These are phyloP conservation scores for Synergus laeviventris DNA, from an alignment of 2,888 invertebrate genomes.

Conservation along the genomic window DNA sequence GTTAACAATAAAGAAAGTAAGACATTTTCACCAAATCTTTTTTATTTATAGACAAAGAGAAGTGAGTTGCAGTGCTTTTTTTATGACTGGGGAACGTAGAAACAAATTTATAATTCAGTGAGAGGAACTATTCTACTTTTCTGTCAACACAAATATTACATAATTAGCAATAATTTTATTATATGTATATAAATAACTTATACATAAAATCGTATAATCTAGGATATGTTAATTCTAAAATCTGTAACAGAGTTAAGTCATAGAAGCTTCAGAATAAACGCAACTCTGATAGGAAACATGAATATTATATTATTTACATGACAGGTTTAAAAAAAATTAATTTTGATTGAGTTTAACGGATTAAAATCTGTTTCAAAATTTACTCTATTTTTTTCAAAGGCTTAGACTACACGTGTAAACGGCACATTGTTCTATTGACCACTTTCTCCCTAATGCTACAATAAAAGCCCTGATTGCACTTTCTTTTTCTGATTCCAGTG, in stretches of 20 bases:
- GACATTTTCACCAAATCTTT: conserved; percentile 51
- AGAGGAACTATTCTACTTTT: no score
- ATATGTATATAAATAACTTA: not conserved
- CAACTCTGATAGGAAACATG: not conserved
- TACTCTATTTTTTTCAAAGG: not conserved
- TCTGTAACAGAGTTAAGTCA: not conserved
- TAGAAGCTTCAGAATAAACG: not conserved
- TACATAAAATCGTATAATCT: not conserved
- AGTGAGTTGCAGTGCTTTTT: not conserved
- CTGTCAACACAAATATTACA: no score
- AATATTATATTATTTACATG: not conserved
- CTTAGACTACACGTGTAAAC: conserved; percentile 39
- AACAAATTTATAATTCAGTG: not conserved
- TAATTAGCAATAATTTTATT: no score
- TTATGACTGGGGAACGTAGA: no score
- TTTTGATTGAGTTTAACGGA: not conserved
- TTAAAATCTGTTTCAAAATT: not conserved
- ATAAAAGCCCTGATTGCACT: conserved; percentile 52
- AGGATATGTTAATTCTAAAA: not conserved
- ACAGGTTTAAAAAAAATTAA: no score
- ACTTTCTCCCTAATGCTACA: conserved; percentile 54
- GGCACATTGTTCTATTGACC: conserved; percentile 54
- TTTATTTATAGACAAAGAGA: conserved; percentile 45
- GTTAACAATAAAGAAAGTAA: conserved; percentile 52
- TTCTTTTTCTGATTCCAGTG: conserved; percentile 32